These are phyloP conservation scores for Onychomys torridus DNA, from an alignment of 2,797 vertebrate species.

Conservation along the genomic window DNA sequence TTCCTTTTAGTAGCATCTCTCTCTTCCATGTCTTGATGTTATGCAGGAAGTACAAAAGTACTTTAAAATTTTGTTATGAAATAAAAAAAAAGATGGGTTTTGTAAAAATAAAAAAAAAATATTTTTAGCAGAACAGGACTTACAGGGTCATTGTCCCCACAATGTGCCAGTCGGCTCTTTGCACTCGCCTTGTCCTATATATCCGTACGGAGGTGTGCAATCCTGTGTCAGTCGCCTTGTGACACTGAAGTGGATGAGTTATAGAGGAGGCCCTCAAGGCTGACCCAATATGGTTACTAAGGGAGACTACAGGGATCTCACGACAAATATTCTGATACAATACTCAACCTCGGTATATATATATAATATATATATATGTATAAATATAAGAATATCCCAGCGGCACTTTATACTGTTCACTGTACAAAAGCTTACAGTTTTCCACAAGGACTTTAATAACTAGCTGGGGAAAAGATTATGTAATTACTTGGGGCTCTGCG, in stretches of 20 bases:
- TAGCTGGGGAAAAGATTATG: conserved; percentile 90
- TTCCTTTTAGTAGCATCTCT: conserved; percentile 88
- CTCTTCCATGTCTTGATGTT: conserved; percentile 99
- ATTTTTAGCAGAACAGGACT: conserved; percentile 99
- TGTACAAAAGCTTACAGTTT: conserved; percentile 96
- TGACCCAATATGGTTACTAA: conserved; percentile 90
- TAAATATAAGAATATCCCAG: conserved; percentile 94
- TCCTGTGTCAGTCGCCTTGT: conserved; percentile 93
- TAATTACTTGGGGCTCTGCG: conserved; percentile 91
- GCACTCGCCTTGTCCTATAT: conserved; percentile 98
- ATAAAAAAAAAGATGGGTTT: conserved; percentile 92
- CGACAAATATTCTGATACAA: conserved; percentile 93
- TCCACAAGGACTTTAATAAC: conserved; percentile 90
- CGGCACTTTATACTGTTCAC: conserved; percentile 99
- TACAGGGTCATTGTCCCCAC: conserved; percentile 99
- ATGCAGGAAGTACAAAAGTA: conserved; percentile 98
- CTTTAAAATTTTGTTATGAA: conserved; percentile 94
- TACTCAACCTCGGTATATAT: conserved; percentile 93
- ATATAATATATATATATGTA: conserved; percentile 90
- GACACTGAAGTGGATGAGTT: conserved; percentile 93
- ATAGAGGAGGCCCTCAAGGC: conserved; percentile 89
- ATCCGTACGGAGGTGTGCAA: conserved; percentile 97
- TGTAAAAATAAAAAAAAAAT: conserved; percentile 97
- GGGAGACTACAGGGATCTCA: conserved; percentile 96
- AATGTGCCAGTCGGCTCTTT: conserved; percentile 99